Evolutionary conservation across 2,888 invertebrate genomes (phyloP).

Genomic region (Aphrophora alni): DNA sequence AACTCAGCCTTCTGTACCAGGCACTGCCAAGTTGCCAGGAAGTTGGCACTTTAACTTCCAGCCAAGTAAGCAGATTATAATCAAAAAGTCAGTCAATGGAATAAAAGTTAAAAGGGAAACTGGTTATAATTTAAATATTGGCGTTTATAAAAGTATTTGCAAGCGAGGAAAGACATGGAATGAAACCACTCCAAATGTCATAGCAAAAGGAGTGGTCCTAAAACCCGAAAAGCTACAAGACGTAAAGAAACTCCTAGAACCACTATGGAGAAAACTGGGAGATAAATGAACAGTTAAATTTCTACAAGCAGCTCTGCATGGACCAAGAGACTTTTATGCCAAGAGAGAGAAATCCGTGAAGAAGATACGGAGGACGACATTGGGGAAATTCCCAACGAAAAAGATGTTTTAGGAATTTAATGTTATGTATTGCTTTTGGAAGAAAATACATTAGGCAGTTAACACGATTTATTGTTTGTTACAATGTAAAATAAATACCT

Average conservation of each 20-base stretch:
- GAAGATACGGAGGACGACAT: background rate
- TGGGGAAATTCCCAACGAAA: background rate
- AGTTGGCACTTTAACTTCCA: background rate
- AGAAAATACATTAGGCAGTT: background rate
- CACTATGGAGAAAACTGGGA: background rate
- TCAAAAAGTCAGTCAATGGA: too few species aligned
- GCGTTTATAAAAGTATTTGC: background rate
- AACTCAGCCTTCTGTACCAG: background rate
- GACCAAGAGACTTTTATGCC: background rate
- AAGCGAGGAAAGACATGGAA: background rate
- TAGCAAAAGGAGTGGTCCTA: background rate
- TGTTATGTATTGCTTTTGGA: too few species aligned
- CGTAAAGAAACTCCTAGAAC: background rate
- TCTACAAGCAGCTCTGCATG: background rate
- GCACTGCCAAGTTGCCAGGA: constrained; percentile 7
- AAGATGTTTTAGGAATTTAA: background rate
- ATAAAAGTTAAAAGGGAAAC: background rate
- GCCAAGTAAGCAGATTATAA: background rate
- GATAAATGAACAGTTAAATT: background rate
- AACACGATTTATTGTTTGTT: background rate
- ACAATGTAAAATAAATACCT: background rate
- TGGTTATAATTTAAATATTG: background rate
- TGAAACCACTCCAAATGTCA: background rate
- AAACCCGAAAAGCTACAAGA: background rate
- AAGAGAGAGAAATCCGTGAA: background rate